Base-by-base conservation (phyloP, 2,113 vertebrate species). In the Barnardius zonarius region DNA sequence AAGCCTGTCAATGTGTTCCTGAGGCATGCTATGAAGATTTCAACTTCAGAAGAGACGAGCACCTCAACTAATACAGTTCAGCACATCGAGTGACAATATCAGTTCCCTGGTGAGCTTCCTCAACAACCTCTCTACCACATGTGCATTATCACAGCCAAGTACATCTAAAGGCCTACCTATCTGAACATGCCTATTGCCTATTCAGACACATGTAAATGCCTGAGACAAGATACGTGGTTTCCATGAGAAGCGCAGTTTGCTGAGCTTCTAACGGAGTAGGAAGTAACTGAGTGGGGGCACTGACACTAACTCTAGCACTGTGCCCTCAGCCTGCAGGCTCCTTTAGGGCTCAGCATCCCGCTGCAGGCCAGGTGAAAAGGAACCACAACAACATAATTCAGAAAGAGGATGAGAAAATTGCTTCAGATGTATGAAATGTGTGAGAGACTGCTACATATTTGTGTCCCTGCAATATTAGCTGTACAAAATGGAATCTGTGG, bases 171-270 rank as follows among this genome's bases (percentile, higher is more conserved):
- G 23, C 33, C 27, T 41, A n/a, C 9, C 46, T 51, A 11, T 82
- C 11, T 35, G 37, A 76, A 28, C 19, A 10, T 16, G 43, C 12
- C 46, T 64, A 0, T 4, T 43, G 4, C 41, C 72, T 52, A 4
- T 13, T 67, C 33, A 78, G 61, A 48, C 24, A 10, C 1, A 5
- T 0, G 1, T 8, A 5, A 4, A 19, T 23, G 31, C 12, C 37
- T 23, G 9, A 37, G 33, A 41, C 27, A 66, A 39, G 43, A 57
- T 7, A 30, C 0, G 0, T 3, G 37, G 24, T 16, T 92, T 76
- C 61, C 33, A 6, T 5, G 18, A 72, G 66, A 78, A 61, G 10
- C 28, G 83, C 30, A 10, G 30, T 23, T 44, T 44, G 24, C 51
- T 33, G 73, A 62, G 27, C 5, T 72, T 49, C 44, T 83, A 7